These are phyloP conservation scores for Drosophila mettleri DNA, from an alignment of 2,888 invertebrate genomes.

Conservation along the genomic window DNA sequence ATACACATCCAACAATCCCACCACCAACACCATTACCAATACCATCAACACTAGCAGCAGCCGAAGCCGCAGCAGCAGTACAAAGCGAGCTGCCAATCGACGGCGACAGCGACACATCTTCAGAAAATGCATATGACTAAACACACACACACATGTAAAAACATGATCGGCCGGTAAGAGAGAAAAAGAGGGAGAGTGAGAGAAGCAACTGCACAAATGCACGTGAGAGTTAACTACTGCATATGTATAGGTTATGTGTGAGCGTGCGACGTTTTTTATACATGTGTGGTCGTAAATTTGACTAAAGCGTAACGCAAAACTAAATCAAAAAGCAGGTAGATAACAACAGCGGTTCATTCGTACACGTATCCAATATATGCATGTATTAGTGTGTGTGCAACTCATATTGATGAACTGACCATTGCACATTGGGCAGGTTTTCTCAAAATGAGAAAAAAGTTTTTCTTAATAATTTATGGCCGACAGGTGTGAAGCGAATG, in stretches of 20 bases:
- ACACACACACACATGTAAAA: conserved; percentile 30
- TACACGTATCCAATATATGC: conserved; percentile 36
- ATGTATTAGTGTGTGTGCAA: conserved; percentile 24
- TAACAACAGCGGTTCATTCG: conserved; percentile 50
- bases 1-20: conserved; percentile 60
- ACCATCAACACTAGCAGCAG: conserved; percentile 18
- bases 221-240: conserved; percentile 47
- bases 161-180: conserved; percentile 48
- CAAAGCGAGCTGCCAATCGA: conserved; percentile 61
- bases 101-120: conserved; percentile 63
- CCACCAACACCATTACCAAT: conserved; percentile 32
- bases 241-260: conserved; percentile 14
- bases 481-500: conserved; percentile 75
- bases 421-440: conserved; percentile 59
- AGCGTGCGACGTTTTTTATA: conserved; percentile 42
- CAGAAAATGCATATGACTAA: conserved; percentile 61
- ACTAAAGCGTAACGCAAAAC: conserved; percentile 75
- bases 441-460: conserved; percentile 14
- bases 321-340: conserved; percentile 73
- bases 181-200: conserved; percentile 20
- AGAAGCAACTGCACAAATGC: conserved; percentile 48
- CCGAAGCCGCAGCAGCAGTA: conserved; percentile 28
- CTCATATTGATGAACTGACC: conserved; percentile 57
- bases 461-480: conserved; percentile 62
- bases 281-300: conserved; percentile 68